These are phyloP conservation scores for Romanomermis culicivorax DNA, from an alignment of 2,888 invertebrate genomes.

Conservation along the genomic window DNA sequence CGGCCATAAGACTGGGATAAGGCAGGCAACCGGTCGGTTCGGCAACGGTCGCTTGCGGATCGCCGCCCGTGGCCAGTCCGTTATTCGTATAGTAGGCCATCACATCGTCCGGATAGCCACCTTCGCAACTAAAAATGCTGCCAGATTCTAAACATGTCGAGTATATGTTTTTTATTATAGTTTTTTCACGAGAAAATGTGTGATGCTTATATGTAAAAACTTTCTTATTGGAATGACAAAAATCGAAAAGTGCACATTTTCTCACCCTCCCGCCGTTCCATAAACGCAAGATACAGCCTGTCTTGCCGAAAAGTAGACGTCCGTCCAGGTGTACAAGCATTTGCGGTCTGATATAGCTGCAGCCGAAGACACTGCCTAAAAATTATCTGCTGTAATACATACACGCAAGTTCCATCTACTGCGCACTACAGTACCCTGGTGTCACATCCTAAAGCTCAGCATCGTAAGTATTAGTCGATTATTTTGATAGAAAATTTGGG, in stretches of 20 bases:
- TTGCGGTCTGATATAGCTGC: not conserved
- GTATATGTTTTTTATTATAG: no score
- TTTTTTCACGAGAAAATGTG: no score
- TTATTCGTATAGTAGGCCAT: not conserved
- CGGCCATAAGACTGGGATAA: not conserved
- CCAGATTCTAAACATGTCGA: no score
- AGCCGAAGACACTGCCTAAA: not conserved
- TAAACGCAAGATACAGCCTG: not conserved
- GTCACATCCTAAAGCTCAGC: no score
- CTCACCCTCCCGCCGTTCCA: not conserved
- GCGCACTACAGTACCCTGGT: no score
- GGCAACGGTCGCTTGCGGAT: not conserved
- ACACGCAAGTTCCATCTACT: no score
- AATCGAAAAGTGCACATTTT: no score
- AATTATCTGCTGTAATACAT: no score
- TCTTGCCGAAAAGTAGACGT: not conserved
- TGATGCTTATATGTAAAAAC: no score
- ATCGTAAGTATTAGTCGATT: no score
- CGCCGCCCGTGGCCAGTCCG: not conserved
- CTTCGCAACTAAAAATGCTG: constrained; percentile 2
- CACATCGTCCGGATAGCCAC: not conserved
- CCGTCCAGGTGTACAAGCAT: not conserved
- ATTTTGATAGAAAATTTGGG: no score
- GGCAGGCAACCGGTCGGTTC: constrained; percentile 1
- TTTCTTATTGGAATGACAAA: no score